These are phyloP conservation scores for Macrobrachium rosenbergii DNA, from an alignment of 1,140 invertebrate species.

Conservation along the genomic window DNA sequence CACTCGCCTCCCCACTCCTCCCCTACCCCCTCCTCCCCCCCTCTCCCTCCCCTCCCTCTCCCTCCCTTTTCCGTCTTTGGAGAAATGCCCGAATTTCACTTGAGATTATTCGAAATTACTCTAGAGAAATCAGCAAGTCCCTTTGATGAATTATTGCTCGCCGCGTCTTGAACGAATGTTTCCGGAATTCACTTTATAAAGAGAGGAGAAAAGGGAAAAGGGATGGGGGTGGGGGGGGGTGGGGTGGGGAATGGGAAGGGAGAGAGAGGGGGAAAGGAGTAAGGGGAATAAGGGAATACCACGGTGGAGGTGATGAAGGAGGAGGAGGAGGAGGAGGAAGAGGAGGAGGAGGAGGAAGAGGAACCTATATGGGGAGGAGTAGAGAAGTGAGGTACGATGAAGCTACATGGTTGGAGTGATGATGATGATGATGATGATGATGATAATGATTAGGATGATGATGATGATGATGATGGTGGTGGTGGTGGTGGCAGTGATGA, in stretches of 20 bases:
- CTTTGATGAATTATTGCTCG: conserved; percentile 21
- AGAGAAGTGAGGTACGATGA: background rate
- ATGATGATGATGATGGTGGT: no score
- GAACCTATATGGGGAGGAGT: no score
- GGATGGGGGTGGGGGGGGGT: background rate
- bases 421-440: background rate
- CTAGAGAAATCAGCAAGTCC: conserved; percentile 17
- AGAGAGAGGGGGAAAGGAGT: background rate
- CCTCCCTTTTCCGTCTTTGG: background rate
- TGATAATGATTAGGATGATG: no score
- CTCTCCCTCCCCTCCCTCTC: background rate
- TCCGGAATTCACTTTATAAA: background rate
- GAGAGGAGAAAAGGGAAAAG: background rate
- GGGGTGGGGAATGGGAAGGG: background rate
- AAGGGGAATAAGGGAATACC: no score
- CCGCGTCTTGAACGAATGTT: conserved; percentile 10
- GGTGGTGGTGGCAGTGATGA: no score
- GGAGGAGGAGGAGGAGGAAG: no score
- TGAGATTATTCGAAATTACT: conserved; percentile 14
- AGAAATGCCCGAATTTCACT: conserved; percentile 1
- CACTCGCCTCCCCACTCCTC: background rate
- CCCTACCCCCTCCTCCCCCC: background rate
- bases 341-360: no score
- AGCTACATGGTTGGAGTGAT: background rate
- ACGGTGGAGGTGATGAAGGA: no score